Evolutionary conservation across 2,797 vertebrate genomes (phyloP).

Genomic region (Myotis daubentonii): DNA sequence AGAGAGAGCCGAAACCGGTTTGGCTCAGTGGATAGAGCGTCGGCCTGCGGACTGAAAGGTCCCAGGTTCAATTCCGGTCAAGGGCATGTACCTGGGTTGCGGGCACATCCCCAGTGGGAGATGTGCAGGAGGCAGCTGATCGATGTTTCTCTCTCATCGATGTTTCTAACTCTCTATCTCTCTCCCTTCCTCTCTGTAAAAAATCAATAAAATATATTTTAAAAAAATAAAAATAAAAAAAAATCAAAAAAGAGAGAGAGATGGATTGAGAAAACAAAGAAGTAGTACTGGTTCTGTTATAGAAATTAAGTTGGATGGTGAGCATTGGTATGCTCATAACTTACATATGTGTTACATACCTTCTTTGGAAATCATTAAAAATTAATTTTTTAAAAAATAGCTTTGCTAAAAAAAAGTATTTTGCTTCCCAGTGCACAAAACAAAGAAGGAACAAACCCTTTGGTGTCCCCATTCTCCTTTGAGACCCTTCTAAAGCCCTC

Average conservation of each 20-base stretch:
- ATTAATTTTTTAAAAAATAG: neutral
- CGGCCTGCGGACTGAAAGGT: no score
- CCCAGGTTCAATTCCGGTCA: no score
- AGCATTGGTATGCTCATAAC: neutral
- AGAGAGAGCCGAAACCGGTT: no score
- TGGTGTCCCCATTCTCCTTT: conserved; percentile 19
- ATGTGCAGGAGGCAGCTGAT: no score
- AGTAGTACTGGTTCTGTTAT: neutral
- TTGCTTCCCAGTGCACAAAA: neutral
- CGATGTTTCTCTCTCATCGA: no score
- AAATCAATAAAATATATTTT: no score
- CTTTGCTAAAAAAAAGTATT: neutral
- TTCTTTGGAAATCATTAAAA: neutral
- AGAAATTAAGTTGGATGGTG: neutral
- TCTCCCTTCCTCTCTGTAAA: no score
- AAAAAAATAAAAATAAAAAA: no score
- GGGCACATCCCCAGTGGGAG: no score
- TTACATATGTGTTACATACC: neutral
- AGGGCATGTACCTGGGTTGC: no score
- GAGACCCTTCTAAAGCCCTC: conserved; percentile 36
- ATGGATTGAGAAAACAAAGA: neutral
- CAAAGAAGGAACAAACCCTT: neutral
- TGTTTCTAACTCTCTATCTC: no score
- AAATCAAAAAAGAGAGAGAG: neutral
- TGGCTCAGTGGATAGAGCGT: no score